These are phyloP conservation scores for Dendrolimus punctatus DNA, from an alignment of 1,140 invertebrate genomes.

Conservation along the genomic window DNA sequence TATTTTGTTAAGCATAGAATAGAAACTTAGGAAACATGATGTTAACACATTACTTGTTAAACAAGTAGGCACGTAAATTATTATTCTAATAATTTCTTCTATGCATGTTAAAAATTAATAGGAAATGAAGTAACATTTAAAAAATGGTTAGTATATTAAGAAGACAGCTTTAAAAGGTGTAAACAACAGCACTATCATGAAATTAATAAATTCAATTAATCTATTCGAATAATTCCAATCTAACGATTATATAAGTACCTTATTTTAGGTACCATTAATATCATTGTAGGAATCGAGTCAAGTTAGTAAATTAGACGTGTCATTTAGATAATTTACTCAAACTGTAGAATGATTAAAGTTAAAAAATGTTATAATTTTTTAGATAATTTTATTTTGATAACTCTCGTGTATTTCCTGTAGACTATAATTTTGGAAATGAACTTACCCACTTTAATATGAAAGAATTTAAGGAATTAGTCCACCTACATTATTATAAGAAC, in stretches of 20 bases:
- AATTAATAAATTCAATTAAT: slow-evolving; percentile 21
- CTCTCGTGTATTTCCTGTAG: slow-evolving; percentile 42
- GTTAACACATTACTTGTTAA: slow-evolving; percentile 6
- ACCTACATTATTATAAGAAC: slow-evolving; percentile 26
- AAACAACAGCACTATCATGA: slow-evolving; percentile 16
- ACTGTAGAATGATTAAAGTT: slow-evolving; percentile 41
- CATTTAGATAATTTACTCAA: slow-evolving; percentile 55
- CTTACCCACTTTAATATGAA: slow-evolving; percentile 19
- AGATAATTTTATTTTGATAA: slow-evolving; percentile 66
- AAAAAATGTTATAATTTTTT: slow-evolving; percentile 45
- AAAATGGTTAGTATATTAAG: slow-evolving; percentile 10
- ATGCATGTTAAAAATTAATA: slow-evolving; percentile 8
- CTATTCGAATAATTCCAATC: slow-evolving; percentile 18
- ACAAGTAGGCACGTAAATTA: slow-evolving; percentile 10
- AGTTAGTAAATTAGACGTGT: slow-evolving; percentile 48
- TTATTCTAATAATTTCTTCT: slow-evolving; percentile 7
- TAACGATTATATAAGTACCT: slow-evolving; percentile 21
- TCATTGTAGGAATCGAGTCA: slow-evolving; percentile 20
- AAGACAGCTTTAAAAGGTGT: slow-evolving; percentile 16
- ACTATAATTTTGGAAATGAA: slow-evolving; percentile 34
- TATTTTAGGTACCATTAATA: slow-evolving; percentile 10
- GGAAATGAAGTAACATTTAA: slow-evolving; percentile 3
- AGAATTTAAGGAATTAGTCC: slow-evolving; percentile 16
- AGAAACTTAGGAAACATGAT: not conserved
- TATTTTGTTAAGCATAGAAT: slow-evolving; percentile 7